Evolutionary conservation across 53 echinoderm and acorn worm species (phyloP), one percentile per base, ranked within the genome.

Genomic region (Antedon mediterranea): DNA sequence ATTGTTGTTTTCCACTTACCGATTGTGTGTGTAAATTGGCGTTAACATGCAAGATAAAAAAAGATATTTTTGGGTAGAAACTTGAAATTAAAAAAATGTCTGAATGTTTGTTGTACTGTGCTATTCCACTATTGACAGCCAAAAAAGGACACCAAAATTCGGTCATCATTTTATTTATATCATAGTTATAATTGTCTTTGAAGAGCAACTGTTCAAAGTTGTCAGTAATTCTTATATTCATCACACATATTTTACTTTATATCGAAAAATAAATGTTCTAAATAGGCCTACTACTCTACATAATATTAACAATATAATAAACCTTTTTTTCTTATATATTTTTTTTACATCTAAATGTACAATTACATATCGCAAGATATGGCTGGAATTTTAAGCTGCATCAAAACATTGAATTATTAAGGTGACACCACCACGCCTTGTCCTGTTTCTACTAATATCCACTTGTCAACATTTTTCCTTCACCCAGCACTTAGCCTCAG

Each of bases 231-330:
- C 57, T 15, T 57, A 57, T 57, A 15, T n/a, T n/a, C n/a, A 57
- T 57, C 57, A 57, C 57, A 57, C 57, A 57, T 57, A 37, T 37
- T 37, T 57, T 57, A 57, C 57, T 57, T 57, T 57, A 57, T 57
- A 57, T 57, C 57, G 57, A 57, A 57, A 57, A 57, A 57, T 57
- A 57, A 57, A 57, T 57, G 57, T 57, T 57, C 57, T 57, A 57
- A 57, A 57, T 57, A n/a, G n/a, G n/a, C n/a, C n/a, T n/a, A 18
- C 57, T 57, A 57, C 57, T 26, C 26, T 57, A 57, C 57, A 57
- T 41, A 41, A 41, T n/a, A n/a, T 41, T 41, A 41, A 41, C 57
- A 57, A 57, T 57, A 57, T 57, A 57, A 57, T 57, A 57, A 57
- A 57, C 57, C 57, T 57, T 57, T 41, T 41, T 41, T 57, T 57